Conservation (phyloP, 2,888 invertebrate genomes). For the Papilio elwesi region DNA sequence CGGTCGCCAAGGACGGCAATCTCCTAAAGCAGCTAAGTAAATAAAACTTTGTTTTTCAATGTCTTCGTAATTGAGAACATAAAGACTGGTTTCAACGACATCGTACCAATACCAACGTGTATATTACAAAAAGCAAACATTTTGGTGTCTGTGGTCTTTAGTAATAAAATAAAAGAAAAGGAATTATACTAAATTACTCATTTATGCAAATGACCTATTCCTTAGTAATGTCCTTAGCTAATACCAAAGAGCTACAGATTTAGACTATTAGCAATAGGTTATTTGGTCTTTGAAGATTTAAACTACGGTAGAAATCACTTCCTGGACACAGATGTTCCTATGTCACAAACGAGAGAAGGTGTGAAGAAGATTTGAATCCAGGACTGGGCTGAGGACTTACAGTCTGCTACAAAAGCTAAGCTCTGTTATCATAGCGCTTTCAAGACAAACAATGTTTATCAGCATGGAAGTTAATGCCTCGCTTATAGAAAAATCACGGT, state of each 20-base stretch:
- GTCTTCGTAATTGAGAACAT: neutral
- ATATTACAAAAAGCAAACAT: no score
- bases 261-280: no score
- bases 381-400: no score
- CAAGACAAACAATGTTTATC: conserved; percentile 11
- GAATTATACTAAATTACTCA: no score
- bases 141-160: no score
- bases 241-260: no score
- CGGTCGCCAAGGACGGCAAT: neutral
- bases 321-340: no score
- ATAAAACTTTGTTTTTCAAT: neutral
- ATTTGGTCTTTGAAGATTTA: no score
- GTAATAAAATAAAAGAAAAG: no score
- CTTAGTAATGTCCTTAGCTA: no score
- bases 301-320: no score
- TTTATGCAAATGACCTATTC: no score
- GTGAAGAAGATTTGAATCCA: neutral
- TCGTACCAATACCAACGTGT: neutral
- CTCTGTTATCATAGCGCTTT: neutral
- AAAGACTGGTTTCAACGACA: neutral
- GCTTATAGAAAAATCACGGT: conserved; percentile 25
- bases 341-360: neutral
- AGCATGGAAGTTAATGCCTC: neutral
- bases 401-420: neutral
- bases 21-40: conserved; percentile 8